Conservation (phyloP, 2,888 invertebrate species). For the Cerastis leucographa region DNA sequence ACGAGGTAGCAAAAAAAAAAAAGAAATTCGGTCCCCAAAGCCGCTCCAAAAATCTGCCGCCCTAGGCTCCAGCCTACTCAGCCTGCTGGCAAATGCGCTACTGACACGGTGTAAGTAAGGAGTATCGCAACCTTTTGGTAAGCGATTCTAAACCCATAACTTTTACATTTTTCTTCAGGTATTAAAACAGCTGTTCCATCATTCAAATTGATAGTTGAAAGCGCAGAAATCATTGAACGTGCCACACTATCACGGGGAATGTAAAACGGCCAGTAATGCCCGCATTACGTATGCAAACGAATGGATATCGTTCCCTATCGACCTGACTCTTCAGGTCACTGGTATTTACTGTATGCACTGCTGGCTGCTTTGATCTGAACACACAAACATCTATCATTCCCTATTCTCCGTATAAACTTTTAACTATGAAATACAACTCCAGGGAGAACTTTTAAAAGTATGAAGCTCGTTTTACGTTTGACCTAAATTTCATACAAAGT, state of each 20-base stretch:
- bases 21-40: no score
- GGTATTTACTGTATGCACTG: constrained; percentile 57
- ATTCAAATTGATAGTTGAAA: constrained; percentile 20
- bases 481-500: constrained; percentile 42
- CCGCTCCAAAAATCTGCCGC: no score
- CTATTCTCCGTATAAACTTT: constrained; percentile 27
- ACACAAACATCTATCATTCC: constrained; percentile 35
- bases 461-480: constrained; percentile 42
- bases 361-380: constrained; percentile 51
- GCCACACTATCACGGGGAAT: constrained; percentile 4
- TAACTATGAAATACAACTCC: constrained; percentile 28
- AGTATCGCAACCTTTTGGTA: not conserved
- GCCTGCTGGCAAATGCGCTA: no score
- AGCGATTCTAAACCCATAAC: not conserved
- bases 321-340: constrained; percentile 63
- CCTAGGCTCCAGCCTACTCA: no score
- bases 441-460: constrained; percentile 36
- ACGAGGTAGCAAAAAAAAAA: no score
- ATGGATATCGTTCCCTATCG: constrained; percentile 54
- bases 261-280: constrained; percentile 36
- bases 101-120: not conserved
- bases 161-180: not conserved
- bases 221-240: constrained; percentile 32
- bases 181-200: not conserved
- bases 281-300: constrained; percentile 57